These are phyloP conservation scores for Oryzias woworae DNA, from an alignment of 2,113 vertebrate genomes.

Conservation along the genomic window DNA sequence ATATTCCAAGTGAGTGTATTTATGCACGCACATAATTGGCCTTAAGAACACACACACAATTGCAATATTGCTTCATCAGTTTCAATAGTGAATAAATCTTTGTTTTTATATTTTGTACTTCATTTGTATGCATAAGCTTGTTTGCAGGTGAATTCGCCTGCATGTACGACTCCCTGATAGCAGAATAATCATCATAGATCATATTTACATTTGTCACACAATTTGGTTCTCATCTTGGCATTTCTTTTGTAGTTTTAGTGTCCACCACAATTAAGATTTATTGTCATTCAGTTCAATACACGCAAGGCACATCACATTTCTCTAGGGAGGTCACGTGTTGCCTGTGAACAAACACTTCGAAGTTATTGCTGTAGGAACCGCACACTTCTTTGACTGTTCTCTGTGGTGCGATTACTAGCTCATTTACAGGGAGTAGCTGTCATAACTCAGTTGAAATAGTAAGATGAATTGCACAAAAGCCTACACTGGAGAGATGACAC, in stretches of 20 bases:
- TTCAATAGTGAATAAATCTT: conserved; percentile 44
- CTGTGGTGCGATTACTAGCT: conserved; percentile 4
- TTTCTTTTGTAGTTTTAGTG: conserved; percentile 61
- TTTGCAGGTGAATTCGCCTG: conserved; percentile 56
- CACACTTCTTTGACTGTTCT: conserved; percentile 1
- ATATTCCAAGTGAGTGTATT: not conserved
- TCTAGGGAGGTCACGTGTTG: conserved; percentile 23
- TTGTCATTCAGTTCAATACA: conserved; percentile 61
- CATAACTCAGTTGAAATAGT: conserved; percentile 15
- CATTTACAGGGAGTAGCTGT: conserved; percentile 12
- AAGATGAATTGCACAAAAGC: not conserved
- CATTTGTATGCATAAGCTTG: conserved; percentile 73
- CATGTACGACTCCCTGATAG: conserved; percentile 50
- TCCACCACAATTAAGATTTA: conserved; percentile 59
- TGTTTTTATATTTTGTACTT: conserved; percentile 35
- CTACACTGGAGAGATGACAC: not conserved
- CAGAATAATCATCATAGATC: conserved; percentile 71
- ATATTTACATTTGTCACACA: conserved; percentile 69
- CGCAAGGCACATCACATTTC: conserved; percentile 13
- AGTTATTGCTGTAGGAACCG: conserved; percentile 8
- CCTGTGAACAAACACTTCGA: conserved; percentile 28
- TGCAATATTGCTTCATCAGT: conserved; percentile 41
- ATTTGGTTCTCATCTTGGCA: conserved; percentile 62
- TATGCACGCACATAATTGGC: conserved; percentile 30
- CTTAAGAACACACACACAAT: conserved; percentile 7